Conservation (phyloP, 37 sponge, comb jelly and placozoan genomes). For the Ianthella basta region DNA sequence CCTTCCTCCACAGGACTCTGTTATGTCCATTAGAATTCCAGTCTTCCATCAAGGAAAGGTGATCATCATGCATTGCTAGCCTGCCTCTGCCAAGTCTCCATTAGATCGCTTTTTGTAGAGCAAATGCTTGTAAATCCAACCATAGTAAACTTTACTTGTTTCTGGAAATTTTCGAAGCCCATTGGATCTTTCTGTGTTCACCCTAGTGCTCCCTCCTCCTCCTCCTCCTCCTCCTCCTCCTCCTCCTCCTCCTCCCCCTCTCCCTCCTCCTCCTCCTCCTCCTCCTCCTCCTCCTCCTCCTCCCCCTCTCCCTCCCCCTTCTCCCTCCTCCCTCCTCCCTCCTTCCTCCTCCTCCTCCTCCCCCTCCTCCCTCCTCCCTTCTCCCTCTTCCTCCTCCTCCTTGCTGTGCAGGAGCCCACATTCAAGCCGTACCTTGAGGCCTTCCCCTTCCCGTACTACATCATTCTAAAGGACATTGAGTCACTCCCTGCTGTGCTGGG, state of each 20-base stretch:
- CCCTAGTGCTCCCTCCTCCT: not conserved
- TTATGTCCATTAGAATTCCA: conserved; percentile 84
- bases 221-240: conserved; percentile 9
- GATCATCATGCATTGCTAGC: not conserved
- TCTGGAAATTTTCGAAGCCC: not conserved
- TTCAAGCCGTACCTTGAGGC: conserved; percentile 90
- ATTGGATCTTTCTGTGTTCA: not conserved
- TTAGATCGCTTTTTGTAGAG: not conserved
- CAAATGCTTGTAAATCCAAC: not conserved
- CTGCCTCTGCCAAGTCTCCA: not conserved
- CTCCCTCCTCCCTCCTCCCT: too few species aligned
- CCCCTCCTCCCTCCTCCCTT: too few species aligned
- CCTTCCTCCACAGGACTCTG: conserved; percentile 71
- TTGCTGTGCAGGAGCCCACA: conserved; percentile 43
- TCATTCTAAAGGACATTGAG: conserved; percentile 88
- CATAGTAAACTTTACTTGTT: not conserved
- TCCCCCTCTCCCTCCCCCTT: too few species aligned
- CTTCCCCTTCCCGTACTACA: conserved; percentile 97
- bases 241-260: conserved; percentile 4
- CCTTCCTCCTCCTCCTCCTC: too few species aligned
- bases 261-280: not conserved
- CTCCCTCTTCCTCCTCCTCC: too few species aligned
- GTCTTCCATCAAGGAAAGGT: conserved; percentile 66
- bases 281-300: not conserved
- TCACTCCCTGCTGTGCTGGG: conserved; percentile 80